Base-by-base conservation (phyloP, 2,888 invertebrate species). In the Rosalia funebris region DNA sequence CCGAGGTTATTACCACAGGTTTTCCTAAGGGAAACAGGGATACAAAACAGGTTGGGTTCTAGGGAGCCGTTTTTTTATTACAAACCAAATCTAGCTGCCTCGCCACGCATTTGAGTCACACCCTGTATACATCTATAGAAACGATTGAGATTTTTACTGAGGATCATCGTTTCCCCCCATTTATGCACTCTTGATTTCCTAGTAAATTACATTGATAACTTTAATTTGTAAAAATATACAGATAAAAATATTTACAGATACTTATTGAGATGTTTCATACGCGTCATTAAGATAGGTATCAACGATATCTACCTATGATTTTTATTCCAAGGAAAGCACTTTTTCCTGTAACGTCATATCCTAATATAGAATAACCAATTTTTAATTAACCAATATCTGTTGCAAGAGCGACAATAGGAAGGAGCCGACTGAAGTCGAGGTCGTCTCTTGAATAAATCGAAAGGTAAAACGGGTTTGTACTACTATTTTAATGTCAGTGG, bases 401-500 rank as follows among this genome's bases (percentile, higher is more conserved):
- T 7, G 7, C 25, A 25, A 25, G 7, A 7, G 25, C 25, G 7
- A 34, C 34, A 44, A 44, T 44, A 25, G 44, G 44, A 44, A 44
- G 44, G 20, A 44, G 44, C 20, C 25, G 12, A 19, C 11, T 44
- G 20, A 44, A 11, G 20, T 44, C 50, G 50, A 50, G 50, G 50
- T 50, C 50, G 15, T 25, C 12, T 25, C 12, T 14, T 15, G 37
- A 25, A 14, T 15, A 50, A 50, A 50, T 39, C 14, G 39, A 50
- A 39, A 50, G 50, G 50, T 48, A 39, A 39, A 50, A 37, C 50
- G 50, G 50, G 50, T 50, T 50, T 25, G 31, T 39, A 39, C 48
- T 11, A 39, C 50, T 25, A 50, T 50, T 57, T 74, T 72, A 76
- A 77, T 75, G 75, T 73, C 75, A 77, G 67, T 71, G 47, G 75